Conservation (phyloP, 2,888 invertebrate genomes). For the Cryptus viduatorius region DNA sequence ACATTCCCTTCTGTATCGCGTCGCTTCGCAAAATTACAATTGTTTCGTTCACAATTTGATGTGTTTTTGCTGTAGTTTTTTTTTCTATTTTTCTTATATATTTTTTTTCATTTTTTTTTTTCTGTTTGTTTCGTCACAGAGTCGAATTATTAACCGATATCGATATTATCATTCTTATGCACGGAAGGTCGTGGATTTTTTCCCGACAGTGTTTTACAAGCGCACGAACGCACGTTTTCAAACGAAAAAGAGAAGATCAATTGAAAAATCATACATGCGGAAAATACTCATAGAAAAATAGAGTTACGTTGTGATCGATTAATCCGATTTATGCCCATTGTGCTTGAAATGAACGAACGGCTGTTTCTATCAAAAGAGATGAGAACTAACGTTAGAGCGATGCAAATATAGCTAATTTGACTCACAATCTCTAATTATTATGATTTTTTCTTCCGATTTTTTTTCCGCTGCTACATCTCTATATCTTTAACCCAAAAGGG, state of each 20-base stretch:
- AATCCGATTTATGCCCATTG: slow-evolving; percentile 43
- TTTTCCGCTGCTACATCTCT: background rate
- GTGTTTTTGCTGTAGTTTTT: slow-evolving; percentile 41
- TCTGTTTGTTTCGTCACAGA: slow-evolving; percentile 50
- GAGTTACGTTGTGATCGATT: slow-evolving; percentile 51
- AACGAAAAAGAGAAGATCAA: slow-evolving; percentile 23
- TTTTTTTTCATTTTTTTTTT: slow-evolving; percentile 26
- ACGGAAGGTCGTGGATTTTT: slow-evolving; percentile 35
- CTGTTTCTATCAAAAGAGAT: slow-evolving; percentile 14
- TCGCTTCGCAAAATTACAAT: slow-evolving; percentile 30
- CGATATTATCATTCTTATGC: slow-evolving; percentile 42
- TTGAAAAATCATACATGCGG: slow-evolving; percentile 32
- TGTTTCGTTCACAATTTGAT: slow-evolving; percentile 42
- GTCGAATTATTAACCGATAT: slow-evolving; percentile 46
- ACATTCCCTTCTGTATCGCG: slow-evolving; percentile 14
- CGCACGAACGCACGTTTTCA: slow-evolving; percentile 26
- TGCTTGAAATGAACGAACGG: slow-evolving; percentile 64
- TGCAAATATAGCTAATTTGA: slow-evolving; percentile 24
- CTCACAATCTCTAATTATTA: slow-evolving; percentile 30
- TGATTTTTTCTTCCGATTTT: slow-evolving; percentile 22
- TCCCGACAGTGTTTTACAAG: slow-evolving; percentile 21
- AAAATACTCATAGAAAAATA: slow-evolving; percentile 63
- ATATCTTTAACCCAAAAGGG: slow-evolving; percentile 49
- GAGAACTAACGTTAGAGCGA: slow-evolving; percentile 8
- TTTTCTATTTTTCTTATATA: slow-evolving; percentile 58